A percentile compares a stretch with the other conserved stretches of the same genome.
These are phyloP conservation scores for Hafferia zeledoni DNA, from an alignment of 2,797 vertebrate genomes.

Conservation along the genomic window DNA sequence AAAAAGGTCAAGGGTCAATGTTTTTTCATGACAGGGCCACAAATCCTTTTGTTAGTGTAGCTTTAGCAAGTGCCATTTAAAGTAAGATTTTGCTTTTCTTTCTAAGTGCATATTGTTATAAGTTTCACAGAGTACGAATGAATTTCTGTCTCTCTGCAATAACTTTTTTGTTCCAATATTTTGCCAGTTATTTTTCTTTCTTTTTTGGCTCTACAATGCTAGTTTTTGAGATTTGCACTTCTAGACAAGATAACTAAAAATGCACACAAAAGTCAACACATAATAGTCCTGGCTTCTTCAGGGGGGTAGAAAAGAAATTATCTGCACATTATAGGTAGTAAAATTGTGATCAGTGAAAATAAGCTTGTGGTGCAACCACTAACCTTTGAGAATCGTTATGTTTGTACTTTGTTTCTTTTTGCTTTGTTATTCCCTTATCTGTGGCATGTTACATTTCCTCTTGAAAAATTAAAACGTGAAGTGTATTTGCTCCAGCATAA, in stretches of 20 bases:
- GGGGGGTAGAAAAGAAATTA: not conserved
- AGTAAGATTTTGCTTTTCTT: constrained; percentile 76
- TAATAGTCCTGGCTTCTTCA: not conserved
- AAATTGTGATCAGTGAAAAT: constrained; percentile 7
- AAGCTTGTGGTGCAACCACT: constrained; percentile 1
- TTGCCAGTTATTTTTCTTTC: not conserved
- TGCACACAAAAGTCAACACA: not conserved
- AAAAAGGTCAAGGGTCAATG: constrained; percentile 86
- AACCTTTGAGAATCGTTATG: not conserved
- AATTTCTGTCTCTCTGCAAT: constrained; percentile 56
- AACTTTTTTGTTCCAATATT: constrained; percentile 28
- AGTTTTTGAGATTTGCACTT: not conserved
- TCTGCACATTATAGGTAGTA: not conserved
- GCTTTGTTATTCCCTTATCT: not conserved
- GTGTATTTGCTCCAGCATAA: not conserved
- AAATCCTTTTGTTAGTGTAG: constrained; percentile 80
- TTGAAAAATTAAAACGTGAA: not conserved
- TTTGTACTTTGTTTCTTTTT: constrained; percentile 38
- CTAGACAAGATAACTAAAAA: not conserved
- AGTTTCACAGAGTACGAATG: constrained; percentile 56
- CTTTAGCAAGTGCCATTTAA: constrained; percentile 72
- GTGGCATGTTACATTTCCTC: not conserved
- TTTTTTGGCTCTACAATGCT: not conserved
- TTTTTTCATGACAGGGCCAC: constrained; percentile 65
- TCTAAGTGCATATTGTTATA: constrained; percentile 60